Conservation (phyloP, 2,888 invertebrate genomes). For the Chrysolina americana region DNA sequence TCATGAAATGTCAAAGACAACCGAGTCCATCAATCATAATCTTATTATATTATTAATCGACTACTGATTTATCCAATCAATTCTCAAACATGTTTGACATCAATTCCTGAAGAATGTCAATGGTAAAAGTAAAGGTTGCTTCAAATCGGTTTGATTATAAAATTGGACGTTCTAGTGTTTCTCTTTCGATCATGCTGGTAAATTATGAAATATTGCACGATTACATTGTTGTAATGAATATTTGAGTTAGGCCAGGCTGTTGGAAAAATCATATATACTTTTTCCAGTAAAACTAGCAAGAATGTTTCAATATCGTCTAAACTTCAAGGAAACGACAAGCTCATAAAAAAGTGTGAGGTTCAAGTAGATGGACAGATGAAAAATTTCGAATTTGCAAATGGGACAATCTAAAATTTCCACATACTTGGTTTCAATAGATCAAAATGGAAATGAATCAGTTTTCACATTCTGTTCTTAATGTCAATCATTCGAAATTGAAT, state of each 20-base stretch:
- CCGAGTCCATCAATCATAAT: not conserved
- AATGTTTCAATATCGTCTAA: no score
- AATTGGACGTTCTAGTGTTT: not conserved
- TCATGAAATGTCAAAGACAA: not conserved
- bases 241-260: not conserved
- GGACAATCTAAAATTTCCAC: no score
- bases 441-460: no score
- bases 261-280: no score
- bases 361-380: no score
- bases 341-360: no score
- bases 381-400: no score
- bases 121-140: not conserved
- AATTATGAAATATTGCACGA: not conserved
- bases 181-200: not conserved
- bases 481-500: no score
- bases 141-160: not conserved
- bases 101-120: constrained; percentile 9
- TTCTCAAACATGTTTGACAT: constrained; percentile 12
- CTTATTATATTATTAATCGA: not conserved
- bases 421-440: no score
- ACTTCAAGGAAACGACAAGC: no score
- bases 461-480: no score
- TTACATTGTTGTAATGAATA: not conserved
- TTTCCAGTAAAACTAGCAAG: no score
- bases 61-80: not conserved